Conservation (phyloP, 2,113 vertebrate species). For the Scalopus aquaticus region DNA sequence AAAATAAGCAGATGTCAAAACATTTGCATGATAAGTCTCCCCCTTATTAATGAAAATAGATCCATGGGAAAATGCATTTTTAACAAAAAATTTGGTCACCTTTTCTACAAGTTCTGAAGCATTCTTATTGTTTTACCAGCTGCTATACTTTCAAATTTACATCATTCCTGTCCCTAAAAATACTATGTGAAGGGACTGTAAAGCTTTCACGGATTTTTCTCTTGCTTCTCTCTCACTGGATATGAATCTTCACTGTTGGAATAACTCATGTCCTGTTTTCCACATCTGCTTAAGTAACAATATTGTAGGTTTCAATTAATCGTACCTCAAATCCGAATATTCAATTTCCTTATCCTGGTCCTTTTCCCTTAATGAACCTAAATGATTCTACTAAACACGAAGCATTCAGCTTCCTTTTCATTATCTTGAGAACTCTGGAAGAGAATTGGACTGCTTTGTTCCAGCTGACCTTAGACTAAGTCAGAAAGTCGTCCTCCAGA, state of each 20-base stretch:
- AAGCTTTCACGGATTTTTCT: neutral
- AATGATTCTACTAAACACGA: constrained; percentile 51
- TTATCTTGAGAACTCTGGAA: constrained; percentile 51
- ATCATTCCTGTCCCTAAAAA: neutral
- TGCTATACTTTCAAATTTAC: neutral
- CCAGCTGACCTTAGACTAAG: constrained; percentile 47
- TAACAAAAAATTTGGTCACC: neutral
- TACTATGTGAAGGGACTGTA: neutral
- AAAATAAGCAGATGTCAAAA: neutral
- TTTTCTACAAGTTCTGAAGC: constrained; percentile 35
- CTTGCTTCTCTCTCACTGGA: neutral
- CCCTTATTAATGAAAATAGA: constrained; percentile 25
- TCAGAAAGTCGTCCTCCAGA: constrained; percentile 39
- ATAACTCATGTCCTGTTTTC: constrained; percentile 14
- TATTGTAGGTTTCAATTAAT: constrained; percentile 1
- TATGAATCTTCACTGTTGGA: constrained; percentile 19
- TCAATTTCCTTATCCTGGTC: constrained; percentile 34
- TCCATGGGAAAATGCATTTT: neutral
- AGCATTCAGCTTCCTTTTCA: constrained; percentile 49
- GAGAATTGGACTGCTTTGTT: constrained; percentile 38
- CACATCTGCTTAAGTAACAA: constrained; percentile 42
- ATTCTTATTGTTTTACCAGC: constrained; percentile 24
- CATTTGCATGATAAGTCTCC: neutral
- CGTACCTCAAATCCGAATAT: constrained; percentile 49
- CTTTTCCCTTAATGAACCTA: constrained; percentile 58